Evolutionary conservation across 2,797 vertebrate genomes (phyloP), one percentile per base, ranked within the genome.

Genomic region (Muscicapa striata): DNA sequence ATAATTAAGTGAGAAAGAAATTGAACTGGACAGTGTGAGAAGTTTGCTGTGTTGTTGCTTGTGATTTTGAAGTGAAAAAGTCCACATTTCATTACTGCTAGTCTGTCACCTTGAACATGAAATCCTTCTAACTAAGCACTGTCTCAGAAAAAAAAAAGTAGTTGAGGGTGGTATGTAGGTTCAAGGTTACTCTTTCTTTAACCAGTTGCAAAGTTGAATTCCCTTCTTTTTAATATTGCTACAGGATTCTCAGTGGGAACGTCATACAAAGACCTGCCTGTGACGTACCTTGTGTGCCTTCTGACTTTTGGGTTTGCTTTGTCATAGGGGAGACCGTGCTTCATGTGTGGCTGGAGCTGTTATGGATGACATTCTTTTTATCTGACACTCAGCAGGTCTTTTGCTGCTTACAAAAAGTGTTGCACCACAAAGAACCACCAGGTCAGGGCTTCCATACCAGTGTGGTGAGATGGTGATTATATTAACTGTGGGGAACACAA

Each of bases 21-120:
- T 95, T 89, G 89, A 89, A 93, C 78, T 84, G 91, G 95, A 93
- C 96, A 95, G 73, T 67, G 92, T 93, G 95, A 90, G 94, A 94
- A 94, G 92, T 81, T 95, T 54, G 57, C 84, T 48, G 48, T 93
- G 84, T 90, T 94, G 90, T 79, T 93, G 67, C 89, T 79, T 87
- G 82, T 3, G 4, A 57, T 93, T 92, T 79, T 92, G 84, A 90
- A 93, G 54, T 73, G 59, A 81, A 76, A 55, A 63, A 93, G 59
- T 89, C 92, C 59, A 13, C n/a, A 13, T 93, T 93, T 89, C 49
- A 82, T 92, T 87, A 87, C n/a, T 90, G 81, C 63, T 45, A n/a
- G 63, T 87, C 87, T 95, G 67, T 89, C 78, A 67, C 81, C 89
- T 79, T 87, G 78, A 87, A 40, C 26, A 4, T n/a, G 30, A 79